Evolutionary conservation across 1,140 invertebrate species (phyloP).

Genomic region (Heliconius himera): DNA sequence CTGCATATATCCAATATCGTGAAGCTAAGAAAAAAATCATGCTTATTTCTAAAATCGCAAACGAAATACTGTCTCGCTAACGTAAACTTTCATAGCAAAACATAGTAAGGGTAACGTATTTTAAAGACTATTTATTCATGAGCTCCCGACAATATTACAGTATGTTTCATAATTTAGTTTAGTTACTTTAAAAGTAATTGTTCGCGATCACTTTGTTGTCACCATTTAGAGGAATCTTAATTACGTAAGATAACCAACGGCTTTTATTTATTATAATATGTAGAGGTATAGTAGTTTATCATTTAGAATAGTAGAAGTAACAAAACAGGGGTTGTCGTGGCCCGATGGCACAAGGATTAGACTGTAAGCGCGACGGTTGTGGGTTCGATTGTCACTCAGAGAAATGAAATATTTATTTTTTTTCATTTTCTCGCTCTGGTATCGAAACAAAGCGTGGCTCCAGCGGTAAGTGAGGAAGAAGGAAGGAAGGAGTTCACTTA

Average conservation of each 20-base stretch:
- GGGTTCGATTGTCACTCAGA: no score
- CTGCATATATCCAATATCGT: no score
- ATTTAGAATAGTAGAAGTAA: background rate
- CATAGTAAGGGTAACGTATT: background rate
- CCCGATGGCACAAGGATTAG: no score
- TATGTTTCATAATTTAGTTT: constrained; percentile 36
- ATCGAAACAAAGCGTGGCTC: no score
- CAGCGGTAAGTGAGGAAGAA: no score
- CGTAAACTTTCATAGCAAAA: background rate
- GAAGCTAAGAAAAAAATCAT: no score
- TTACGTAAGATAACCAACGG: background rate
- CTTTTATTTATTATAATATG: background rate
- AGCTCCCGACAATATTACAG: constrained; percentile 35
- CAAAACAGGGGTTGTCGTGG: no score
- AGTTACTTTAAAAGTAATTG: constrained; percentile 24
- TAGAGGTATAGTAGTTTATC: background rate
- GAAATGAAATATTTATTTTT: no score
- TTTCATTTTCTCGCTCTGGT: no score
- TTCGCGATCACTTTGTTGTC: background rate
- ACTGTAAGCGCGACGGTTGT: no score
- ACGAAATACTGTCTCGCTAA: background rate
- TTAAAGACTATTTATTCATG: constrained; percentile 6
- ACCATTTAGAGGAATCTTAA: background rate
- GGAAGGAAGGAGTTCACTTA: no score
- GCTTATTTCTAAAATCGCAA: no score